phyloP scores from a whole-genome alignment of 1,140 invertebrate genomes.

The Oedothorax gibbosus region DNA sequence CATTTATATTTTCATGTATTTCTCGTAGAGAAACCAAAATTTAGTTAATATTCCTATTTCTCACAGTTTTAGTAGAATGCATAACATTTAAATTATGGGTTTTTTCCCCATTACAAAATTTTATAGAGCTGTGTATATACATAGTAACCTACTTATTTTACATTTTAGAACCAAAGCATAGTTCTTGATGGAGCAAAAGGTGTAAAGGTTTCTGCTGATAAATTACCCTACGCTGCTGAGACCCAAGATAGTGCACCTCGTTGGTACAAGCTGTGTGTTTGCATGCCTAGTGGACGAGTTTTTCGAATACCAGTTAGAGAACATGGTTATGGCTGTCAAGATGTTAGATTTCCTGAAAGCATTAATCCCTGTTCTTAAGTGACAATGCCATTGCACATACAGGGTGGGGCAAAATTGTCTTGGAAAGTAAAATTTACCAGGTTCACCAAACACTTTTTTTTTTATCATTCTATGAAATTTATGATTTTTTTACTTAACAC shows the following conservation, averaged over 20 bases:
- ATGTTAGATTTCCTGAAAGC: slow-evolving; percentile 65
- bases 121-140: too few species aligned
- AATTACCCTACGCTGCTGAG: slow-evolving; percentile 75
- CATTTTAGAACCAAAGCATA: slow-evolving; percentile 74
- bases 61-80: too few species aligned
- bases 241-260: slow-evolving; percentile 49
- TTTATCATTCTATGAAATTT: too few species aligned
- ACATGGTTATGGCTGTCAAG: slow-evolving; percentile 63
- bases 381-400: too few species aligned
- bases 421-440: neutral
- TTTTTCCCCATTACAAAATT: too few species aligned
- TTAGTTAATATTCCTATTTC: too few species aligned
- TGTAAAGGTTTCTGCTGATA: slow-evolving; percentile 69
- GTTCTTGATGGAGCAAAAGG: slow-evolving; percentile 73
- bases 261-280: slow-evolving; percentile 66
- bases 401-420: neutral
- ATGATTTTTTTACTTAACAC: too few species aligned
- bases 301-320: slow-evolving; percentile 64
- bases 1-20: too few species aligned
- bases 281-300: slow-evolving; percentile 64
- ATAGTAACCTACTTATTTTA: neutral
- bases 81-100: too few species aligned
- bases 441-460: too few species aligned
- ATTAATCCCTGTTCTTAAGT: slow-evolving; percentile 64
- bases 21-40: too few species aligned